Base-by-base conservation (phyloP, 2,113 vertebrate genomes). In the Coptodon bakossiorum region DNA sequence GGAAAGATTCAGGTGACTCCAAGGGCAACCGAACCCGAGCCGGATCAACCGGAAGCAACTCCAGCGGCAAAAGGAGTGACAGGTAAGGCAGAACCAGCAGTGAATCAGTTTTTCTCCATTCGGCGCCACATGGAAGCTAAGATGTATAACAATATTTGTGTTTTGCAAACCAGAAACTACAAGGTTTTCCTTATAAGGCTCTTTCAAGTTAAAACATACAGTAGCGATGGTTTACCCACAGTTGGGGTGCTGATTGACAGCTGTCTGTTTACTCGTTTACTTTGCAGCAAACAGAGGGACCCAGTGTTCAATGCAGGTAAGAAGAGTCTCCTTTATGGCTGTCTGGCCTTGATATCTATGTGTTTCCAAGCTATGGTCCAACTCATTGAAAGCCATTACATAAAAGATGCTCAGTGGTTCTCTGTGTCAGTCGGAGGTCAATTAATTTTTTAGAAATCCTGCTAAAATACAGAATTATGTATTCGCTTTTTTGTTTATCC, bases 231-330 rank as follows among this genome's bases (percentile, higher is more conserved):
- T 89, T 82, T 53, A 27, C 68, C 11, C 79, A 71, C 27, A 80
- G 80, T 19, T 12, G 8, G 9, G 59, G 59, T 43, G 40, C 84
- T 92, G 80, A 94, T 82, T 94, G 93, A 95, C 88, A 76, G 71
- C 66, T 93, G 80, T 94, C 66, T 94, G 81, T 94, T 90, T 94
- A 83, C 88, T 92, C 80, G 17, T 93, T 91, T 93, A 89, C 85
- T 92, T 91, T 94, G 90, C 97, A 99, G 99, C 97, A 99, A 98
- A 97, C 98, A 97, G 95, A 99, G 97, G 97, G 99, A 99, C 61
- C 98, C 99, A 9, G 97, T 99, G 84, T 99, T 99, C 97, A 99
- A 97, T 85, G 96, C 98, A 97, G 99, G 98, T 99, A 97, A 97
- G 98, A 96, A 78, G 31, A 5, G 34, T 57, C 27, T 78, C 2